Base-by-base conservation (phyloP, 2,888 invertebrate genomes). In the Stenoptilia bipunctidactyla region DNA sequence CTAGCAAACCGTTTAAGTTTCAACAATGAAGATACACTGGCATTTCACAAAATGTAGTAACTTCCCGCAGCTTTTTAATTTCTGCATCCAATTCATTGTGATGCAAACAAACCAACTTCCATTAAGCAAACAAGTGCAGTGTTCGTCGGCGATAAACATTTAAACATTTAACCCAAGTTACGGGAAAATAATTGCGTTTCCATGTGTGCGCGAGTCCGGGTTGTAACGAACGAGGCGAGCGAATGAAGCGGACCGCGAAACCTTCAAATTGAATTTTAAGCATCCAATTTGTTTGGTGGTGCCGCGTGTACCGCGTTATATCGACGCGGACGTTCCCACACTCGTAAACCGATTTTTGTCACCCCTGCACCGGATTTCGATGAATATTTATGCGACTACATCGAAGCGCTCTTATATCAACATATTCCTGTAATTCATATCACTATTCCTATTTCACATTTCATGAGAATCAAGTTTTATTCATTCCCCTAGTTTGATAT, bases 221-320 rank as follows among this genome's bases (percentile, higher is more conserved):
- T 68, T 66, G 70, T 68, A 75, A 71, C 74, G 71, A 65, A 65
- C 72, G 72, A 65, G 66, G 59, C 66, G 70, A 67, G 64, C 70
- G 71, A 74, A 79, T 76, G 73, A 76, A 77, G 70, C 69, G 72
- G 68, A 74, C 82, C 82, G 75, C 77, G 76, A 80, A 82, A 80
- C 82, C 79, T 80, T 79, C 68, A 79, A 80, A 82, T 82, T 82
- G 82, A 82, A 82, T 82, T 82, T 82, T 80, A 82, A 80, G 82
- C 77, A 75, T 82, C 76, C 82, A 82, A 82, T 82, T 80, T 80
- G 82, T 80, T 82, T 75, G 72, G 61, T 67, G 61, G 66, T 61
- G 61, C 67, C 60, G 68, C 55, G 45, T 44, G 48, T 58, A n/a
- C 20, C 20, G 20, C 20, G 59, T 60, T n/a, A 61, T 66, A 65